Conservation (phyloP, 2,888 invertebrate species). For the Nemapogon koenigi region DNA sequence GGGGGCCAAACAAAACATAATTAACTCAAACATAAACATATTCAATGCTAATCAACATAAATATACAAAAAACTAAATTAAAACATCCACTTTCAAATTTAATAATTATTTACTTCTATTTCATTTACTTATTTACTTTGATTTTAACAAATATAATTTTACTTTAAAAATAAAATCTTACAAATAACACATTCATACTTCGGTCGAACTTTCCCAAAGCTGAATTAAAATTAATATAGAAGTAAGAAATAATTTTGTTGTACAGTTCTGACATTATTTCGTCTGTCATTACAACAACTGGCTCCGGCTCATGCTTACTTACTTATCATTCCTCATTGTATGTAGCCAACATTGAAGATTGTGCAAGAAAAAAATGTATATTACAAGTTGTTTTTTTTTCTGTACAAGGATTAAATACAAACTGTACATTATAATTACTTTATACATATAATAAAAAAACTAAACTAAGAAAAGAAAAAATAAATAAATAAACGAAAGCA, state of each 20-base stretch:
- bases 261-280: conserved; percentile 21
- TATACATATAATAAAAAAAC: conserved; percentile 59
- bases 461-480: conserved; percentile 64
- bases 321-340: conserved; percentile 72
- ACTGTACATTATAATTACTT: conserved; percentile 60
- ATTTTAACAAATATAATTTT: not conserved
- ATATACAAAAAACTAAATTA: conserved; percentile 31
- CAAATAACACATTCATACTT: conserved; percentile 32
- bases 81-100: conserved; percentile 41
- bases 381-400: conserved; percentile 47
- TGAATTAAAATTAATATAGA: conserved; percentile 47
- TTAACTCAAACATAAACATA: conserved; percentile 54
- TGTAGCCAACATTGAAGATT: conserved; percentile 69
- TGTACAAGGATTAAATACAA: conserved; percentile 60
- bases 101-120: conserved; percentile 17
- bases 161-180: conserved; percentile 2
- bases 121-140: conserved; percentile 1
- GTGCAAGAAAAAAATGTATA: conserved; percentile 71
- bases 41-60: conserved; percentile 52
- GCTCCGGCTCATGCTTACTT: conserved; percentile 44
- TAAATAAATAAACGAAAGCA: conserved; percentile 69
- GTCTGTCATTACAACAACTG: conserved; percentile 32
- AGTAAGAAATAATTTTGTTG: conserved; percentile 14
- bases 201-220: conserved; percentile 51
- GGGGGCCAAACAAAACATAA: conserved; percentile 68